Evolutionary conservation across 2,113 vertebrate genomes (phyloP).

Genomic region (Calyptommatus sinebrachiatus): DNA sequence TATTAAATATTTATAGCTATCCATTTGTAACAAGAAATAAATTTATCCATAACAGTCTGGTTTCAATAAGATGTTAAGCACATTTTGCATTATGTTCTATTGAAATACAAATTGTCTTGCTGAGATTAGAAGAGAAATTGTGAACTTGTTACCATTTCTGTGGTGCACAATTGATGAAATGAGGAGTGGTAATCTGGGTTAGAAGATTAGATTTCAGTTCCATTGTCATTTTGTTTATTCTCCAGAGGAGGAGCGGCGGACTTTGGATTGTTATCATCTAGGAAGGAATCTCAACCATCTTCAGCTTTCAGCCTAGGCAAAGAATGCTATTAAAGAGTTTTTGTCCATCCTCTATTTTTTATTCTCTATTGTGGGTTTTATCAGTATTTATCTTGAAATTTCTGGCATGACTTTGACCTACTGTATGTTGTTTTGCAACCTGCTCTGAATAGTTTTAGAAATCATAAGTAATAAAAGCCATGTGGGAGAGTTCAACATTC

Average conservation of each 20-base stretch:
- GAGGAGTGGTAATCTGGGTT: not conserved
- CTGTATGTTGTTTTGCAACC: no score
- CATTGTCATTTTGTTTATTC: not conserved
- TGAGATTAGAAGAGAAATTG: not conserved
- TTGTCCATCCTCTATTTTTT: no score
- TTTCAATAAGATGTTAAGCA: not conserved
- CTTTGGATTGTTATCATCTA: not conserved
- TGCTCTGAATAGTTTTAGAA: no score
- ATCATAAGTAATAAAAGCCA: no score
- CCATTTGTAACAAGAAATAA: not conserved
- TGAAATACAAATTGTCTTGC: not conserved
- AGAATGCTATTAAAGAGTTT: not conserved
- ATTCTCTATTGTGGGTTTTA: no score
- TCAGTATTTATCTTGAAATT: no score
- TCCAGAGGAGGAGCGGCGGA: not conserved
- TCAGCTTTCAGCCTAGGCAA: not conserved
- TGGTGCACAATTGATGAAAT: not conserved
- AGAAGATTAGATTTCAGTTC: not conserved
- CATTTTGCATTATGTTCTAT: not conserved
- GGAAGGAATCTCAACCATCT: not conserved
- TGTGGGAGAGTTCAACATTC: no score
- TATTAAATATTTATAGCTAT: conserved; percentile 7
- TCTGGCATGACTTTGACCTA: no score
- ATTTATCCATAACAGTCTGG: not conserved
- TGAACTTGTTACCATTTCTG: not conserved